Evolutionary conservation across 2,888 invertebrate species (phyloP), one percentile per base, ranked within the genome.

Genomic region (Pocota personata): DNA sequence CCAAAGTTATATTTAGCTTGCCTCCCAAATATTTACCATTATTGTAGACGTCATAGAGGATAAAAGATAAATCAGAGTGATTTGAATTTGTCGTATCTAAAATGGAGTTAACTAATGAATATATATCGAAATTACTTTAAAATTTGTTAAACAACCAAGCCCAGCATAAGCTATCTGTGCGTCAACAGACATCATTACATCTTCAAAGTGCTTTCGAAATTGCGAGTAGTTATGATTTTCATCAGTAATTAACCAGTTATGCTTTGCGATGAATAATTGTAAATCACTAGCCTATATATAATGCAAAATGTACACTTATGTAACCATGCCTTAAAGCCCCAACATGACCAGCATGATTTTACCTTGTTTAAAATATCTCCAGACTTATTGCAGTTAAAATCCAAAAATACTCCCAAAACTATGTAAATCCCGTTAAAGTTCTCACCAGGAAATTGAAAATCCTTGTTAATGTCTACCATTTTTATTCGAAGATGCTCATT

Each of bases 1-100:
- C 90, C 1, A 89, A 48, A 0, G 91, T 92, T 27, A 92, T 88
- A 76, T 92, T 92, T 0, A 93, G 79, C 27, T 88, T 77, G 0
- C 92, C 92, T 12, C 92, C 92, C 60, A 91, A 66, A 32, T 88
- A 88, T 37, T 89, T 89, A 1, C 92, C 93, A 43, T 90, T 90
- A 50, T 92, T 92, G 75, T 92, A 93, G 7, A 92, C 89, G 88
- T 92, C 93, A 55, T 90, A 91, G 8, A 90, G 77, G 0, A 87
- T 78, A 30, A 88, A 90, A 1, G 73, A 16, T 0, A 57, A 30
- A 4, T 57, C 24, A 0, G 55, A 30, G 1, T 3, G 12, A 21
- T 66, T 35, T 0, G 14, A 24, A 14, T 12, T 14, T 19, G 1
- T 3, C 3, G n/a, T 24, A 48, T 71, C 82, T 71, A 19, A 3